phyloP scores from a whole-genome alignment of 2,113 vertebrate genomes.

The Spea bombifrons region DNA sequence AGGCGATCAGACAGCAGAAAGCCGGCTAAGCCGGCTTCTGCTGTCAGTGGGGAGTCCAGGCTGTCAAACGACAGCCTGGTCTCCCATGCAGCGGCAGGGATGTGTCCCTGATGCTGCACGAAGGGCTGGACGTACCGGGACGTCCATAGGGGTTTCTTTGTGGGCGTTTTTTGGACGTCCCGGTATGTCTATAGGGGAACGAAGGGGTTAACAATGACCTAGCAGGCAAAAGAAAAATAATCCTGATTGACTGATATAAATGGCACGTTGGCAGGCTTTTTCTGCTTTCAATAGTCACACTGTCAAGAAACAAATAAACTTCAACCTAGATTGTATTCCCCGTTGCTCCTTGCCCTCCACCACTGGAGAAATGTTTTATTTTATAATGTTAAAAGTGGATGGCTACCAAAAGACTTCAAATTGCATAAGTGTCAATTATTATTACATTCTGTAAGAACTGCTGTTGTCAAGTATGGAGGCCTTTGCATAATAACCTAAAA shows the following conservation, averaged over 20 bases:
- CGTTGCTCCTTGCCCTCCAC: constrained; percentile 15
- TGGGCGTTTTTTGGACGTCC: too few relatives aligned
- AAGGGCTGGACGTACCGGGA: too few relatives aligned
- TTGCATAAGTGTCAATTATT: neutral
- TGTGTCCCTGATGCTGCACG: too few relatives aligned
- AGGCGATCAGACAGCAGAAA: too few relatives aligned
- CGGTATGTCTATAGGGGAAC: too few relatives aligned
- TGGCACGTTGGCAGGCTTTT: constrained; percentile 38
- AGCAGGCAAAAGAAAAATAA: constrained; percentile 24
- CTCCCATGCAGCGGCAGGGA: too few relatives aligned
- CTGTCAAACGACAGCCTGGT: too few relatives aligned
- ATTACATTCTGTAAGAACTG: neutral
- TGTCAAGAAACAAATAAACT: constrained; percentile 43
- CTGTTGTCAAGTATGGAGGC: constrained; percentile 2
- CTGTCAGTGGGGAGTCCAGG: too few relatives aligned
- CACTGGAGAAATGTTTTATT: constrained; percentile 24
- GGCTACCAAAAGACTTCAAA: neutral
- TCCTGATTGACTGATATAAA: constrained; percentile 34
- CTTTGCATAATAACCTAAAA: constrained; percentile 3
- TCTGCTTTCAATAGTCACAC: constrained; percentile 31
- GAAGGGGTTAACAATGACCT: constrained; percentile 40
- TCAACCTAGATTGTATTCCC: constrained; percentile 36
- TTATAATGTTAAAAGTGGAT: constrained; percentile 28
- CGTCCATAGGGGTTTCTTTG: too few relatives aligned
- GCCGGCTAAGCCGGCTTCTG: too few relatives aligned